A percentile compares a stretch with the other conserved stretches of the same genome.
These are phyloP conservation scores for Drosophila sp. DNA, from an alignment of 1,140 invertebrate genomes.

Conservation along the genomic window DNA sequence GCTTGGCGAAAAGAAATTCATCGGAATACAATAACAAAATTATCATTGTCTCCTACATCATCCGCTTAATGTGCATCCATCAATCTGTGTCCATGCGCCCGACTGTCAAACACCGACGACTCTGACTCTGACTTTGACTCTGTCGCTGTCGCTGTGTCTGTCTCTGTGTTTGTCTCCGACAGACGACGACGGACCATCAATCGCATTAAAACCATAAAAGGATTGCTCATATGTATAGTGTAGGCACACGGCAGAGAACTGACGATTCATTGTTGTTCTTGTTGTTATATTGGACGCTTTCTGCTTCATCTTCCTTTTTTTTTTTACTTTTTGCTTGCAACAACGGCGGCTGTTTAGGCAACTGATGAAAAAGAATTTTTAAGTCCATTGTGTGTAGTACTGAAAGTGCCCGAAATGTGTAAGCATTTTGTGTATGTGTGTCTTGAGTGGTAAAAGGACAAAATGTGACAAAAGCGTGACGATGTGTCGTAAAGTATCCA, in stretches of 20 bases:
- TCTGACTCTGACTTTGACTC: background rate
- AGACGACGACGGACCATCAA: constrained; percentile 71
- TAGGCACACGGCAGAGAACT: constrained; percentile 50
- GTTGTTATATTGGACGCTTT: constrained; percentile 35
- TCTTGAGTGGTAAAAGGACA: constrained; percentile 78
- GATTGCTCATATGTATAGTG: constrained; percentile 72
- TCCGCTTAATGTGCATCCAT: constrained; percentile 81
- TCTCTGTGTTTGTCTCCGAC: too few relatives aligned
- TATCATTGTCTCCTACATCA: constrained; percentile 81
- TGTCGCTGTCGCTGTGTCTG: background rate
- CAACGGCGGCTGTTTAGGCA: constrained; percentile 36
- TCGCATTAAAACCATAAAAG: constrained; percentile 84
- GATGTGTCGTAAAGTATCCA: constrained; percentile 82
- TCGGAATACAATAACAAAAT: constrained; percentile 76
- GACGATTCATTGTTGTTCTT: constrained; percentile 35
- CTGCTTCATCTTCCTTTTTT: constrained; percentile 14
- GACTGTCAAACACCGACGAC: constrained; percentile 62
- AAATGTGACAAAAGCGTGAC: constrained; percentile 84
- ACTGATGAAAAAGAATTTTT: constrained; percentile 80
- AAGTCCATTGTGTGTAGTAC: constrained; percentile 74
- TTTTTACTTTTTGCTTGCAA: constrained; percentile 33
- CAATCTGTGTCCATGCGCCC: constrained; percentile 72
- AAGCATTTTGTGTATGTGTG: constrained; percentile 30
- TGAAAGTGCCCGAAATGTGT: constrained; percentile 62
- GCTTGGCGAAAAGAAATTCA: constrained; percentile 40